phyloP scores from a whole-genome alignment of 2,797 vertebrate species.

The Gymnocypris eckloni region DNA sequence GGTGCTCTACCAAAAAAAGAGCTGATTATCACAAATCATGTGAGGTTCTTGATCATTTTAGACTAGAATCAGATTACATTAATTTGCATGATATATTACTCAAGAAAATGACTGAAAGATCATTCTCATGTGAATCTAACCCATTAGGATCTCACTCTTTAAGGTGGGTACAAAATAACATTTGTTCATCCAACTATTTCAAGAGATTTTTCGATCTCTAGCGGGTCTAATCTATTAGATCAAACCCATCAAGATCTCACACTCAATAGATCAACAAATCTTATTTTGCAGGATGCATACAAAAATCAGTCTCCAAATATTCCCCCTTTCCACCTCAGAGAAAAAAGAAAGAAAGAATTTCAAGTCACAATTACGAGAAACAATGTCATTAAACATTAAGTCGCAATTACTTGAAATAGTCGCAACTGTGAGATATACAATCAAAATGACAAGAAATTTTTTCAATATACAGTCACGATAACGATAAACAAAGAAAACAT shows the following conservation, averaged over 20 bases:
- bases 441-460: not conserved
- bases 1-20: not conserved
- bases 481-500: not conserved
- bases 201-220: not conserved
- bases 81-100: not conserved
- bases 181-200: not conserved
- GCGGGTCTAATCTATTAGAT: not conserved
- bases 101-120: not conserved
- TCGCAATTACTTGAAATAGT: not conserved
- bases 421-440: not conserved
- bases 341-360: not conserved
- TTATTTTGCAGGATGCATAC: not conserved
- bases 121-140: not conserved
- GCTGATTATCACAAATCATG: slow-evolving; percentile 32
- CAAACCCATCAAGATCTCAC: not conserved
- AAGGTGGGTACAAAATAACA: not conserved
- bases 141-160: not conserved
- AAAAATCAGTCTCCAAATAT: not conserved
- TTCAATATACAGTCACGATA: too few species aligned
- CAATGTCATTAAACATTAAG: not conserved
- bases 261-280: not conserved
- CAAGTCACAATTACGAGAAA: too few species aligned
- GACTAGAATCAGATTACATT: not conserved
- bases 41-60: not conserved
- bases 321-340: not conserved